These are phyloP conservation scores for Myxocyprinus asiaticus DNA, from an alignment of 2,113 vertebrate genomes.

Conservation along the genomic window DNA sequence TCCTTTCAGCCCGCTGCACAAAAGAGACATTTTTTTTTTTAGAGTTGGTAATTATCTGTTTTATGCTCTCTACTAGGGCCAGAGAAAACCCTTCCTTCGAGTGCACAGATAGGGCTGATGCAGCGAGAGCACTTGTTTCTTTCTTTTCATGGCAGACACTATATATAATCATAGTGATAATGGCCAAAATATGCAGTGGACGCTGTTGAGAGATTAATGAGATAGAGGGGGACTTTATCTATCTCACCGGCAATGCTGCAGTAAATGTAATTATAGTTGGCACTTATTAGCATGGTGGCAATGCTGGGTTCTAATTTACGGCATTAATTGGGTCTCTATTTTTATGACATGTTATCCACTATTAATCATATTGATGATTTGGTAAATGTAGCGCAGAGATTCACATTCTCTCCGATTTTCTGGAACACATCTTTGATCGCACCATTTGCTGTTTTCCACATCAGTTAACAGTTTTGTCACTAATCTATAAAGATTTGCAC, in stretches of 20 bases:
- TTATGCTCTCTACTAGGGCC: constrained; percentile 71
- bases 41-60: constrained; percentile 76
- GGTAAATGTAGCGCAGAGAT: constrained; percentile 74
- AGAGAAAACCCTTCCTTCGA: constrained; percentile 52
- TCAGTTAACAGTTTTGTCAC: constrained; percentile 18
- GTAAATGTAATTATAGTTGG: constrained; percentile 79
- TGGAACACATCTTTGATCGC: constrained; percentile 63
- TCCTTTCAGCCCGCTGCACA: constrained; percentile 75
- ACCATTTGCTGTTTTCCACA: constrained; percentile 61
- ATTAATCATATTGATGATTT: constrained; percentile 79
- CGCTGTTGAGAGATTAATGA: constrained; percentile 80
- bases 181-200: constrained; percentile 63
- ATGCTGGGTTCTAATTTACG: constrained; percentile 74
- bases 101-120: constrained; percentile 52
- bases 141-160: constrained; percentile 41
- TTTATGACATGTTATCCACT: constrained; percentile 75
- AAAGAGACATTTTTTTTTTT: constrained; percentile 69
- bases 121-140: constrained; percentile 5
- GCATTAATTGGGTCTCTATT: constrained; percentile 76
- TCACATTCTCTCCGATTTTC: constrained; percentile 71
- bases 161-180: constrained; percentile 65
- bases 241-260: constrained; percentile 75
- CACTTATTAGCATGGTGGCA: constrained; percentile 77
- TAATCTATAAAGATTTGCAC: constrained; percentile 25
- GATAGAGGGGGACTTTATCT: constrained; percentile 76